Percentiles rank a stretch among this genome's conserved stretches.
Conservation (phyloP, 2,888 invertebrate genomes). For the Pterostichus madidus region DNA sequence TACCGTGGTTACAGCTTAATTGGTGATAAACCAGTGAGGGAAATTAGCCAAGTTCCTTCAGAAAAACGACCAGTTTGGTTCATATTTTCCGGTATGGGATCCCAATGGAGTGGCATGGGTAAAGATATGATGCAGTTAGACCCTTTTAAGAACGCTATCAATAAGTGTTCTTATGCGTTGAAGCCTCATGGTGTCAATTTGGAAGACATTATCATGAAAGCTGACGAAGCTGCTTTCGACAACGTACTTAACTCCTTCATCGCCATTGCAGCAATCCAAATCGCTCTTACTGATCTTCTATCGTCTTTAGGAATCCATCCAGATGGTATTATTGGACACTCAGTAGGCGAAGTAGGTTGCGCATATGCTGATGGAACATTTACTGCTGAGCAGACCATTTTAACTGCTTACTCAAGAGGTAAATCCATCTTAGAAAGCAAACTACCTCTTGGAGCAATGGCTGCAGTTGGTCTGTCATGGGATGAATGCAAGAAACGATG, state of each 20-base stretch:
- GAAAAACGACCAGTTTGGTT: conserved; percentile 94
- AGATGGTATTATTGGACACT: conserved; percentile 98
- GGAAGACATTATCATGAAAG: conserved; percentile 87
- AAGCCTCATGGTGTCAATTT: conserved; percentile 90
- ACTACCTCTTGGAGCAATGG: conserved; percentile 90
- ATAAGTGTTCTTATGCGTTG: conserved; percentile 87
- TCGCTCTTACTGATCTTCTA: conserved; percentile 95
- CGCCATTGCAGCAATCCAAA: conserved; percentile 96
- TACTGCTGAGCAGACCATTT: conserved; percentile 94
- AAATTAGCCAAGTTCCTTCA: conserved; percentile 77
- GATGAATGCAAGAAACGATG: conserved; percentile 87
- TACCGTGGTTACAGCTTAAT: conserved; percentile 91
- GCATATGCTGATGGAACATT: conserved; percentile 98
- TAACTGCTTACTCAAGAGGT: conserved; percentile 97
- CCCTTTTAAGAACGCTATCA: conserved; percentile 88
- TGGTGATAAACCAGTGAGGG: conserved; percentile 79
- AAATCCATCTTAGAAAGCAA: conserved; percentile 88
- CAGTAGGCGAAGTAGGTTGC: conserved; percentile 95
- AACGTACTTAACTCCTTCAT: conserved; percentile 95
- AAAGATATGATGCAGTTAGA: conserved; percentile 91
- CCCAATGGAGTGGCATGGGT: conserved; percentile 98
- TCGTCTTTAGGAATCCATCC: conserved; percentile 87
- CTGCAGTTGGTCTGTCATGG: conserved; percentile 95
- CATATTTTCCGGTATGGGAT: conserved; percentile 98
- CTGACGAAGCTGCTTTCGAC: conserved; percentile 88